Base-by-base conservation (phyloP, 1,140 invertebrate genomes). In the Epicauta chinensis region DNA sequence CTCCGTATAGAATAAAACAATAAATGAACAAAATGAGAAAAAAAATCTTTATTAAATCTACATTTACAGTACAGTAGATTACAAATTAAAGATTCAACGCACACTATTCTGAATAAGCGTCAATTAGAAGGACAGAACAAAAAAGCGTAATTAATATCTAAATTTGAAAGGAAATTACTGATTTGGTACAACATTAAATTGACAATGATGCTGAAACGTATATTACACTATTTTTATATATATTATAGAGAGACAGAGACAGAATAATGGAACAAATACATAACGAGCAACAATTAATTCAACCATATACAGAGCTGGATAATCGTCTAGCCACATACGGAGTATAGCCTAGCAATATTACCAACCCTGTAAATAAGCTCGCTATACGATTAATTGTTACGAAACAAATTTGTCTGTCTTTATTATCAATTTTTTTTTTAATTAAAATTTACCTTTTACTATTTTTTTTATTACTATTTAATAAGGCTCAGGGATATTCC, bases 11-110 rank as follows among this genome's bases (percentile, higher is more conserved):
- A 46, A 46, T 34, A 38, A 32, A 37, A 38, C 40, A 16, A 39
- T 23, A 23, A 23, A 23, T 23, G 46, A 55, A 55, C 53, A 56
- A 23, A 45, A 51, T 56, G 54, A 56, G 54, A 56, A 56, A 56
- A 56, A 23, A 23, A 23, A n/a, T n/a, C 54, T 53, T 56, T 56
- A 56, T 56, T 56, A 55, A 55, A 45, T 55, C 38, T 51, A 50
- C 47, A 48, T 56, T 42, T 35, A 51, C 14, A 42, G 34, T 52
- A 54, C 52, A 45, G 48, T 56, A 51, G 39, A 51, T 43, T 23
- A 50, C 37, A 45, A 37, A 51, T 35, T 35, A 56, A 41, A 48
- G 48, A 23, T 23, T 41, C 35, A 53, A 39, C 23, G 39, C 42
- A 39, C 43, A 46, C 40, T 45, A 41, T 37, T 7, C 17, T 45